These are phyloP conservation scores for Heptranchias perlo DNA, from an alignment of 2,113 vertebrate genomes.

Conservation along the genomic window DNA sequence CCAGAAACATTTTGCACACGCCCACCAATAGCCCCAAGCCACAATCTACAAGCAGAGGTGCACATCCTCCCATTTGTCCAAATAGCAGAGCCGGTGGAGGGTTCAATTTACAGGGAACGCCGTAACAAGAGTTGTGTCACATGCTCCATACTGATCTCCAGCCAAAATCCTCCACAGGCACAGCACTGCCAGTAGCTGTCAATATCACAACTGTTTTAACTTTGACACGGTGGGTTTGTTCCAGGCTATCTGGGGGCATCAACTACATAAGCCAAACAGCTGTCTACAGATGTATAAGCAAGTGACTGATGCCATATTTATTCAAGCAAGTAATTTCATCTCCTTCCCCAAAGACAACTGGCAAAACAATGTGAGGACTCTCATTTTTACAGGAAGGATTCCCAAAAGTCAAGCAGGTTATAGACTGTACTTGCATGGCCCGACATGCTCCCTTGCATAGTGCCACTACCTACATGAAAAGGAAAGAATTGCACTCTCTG, in stretches of 20 bases:
- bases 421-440: too few relatives aligned
- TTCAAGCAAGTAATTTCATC: background rate
- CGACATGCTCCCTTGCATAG: too few relatives aligned
- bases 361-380: too few relatives aligned
- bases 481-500: background rate
- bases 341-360: background rate
- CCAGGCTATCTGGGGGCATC: background rate
- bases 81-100: background rate
- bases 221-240: background rate
- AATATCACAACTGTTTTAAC: background rate
- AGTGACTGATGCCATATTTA: background rate
- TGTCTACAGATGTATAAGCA: background rate
- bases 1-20: background rate
- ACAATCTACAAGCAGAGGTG: background rate
- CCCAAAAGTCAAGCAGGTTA: too few relatives aligned
- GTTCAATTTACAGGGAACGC: background rate
- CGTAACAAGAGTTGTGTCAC: background rate
- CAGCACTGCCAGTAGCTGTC: background rate
- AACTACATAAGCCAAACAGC: background rate
- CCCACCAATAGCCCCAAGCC: background rate
- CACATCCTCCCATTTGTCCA: background rate
- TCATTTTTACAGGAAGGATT: too few relatives aligned
- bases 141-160: background rate
- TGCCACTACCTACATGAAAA: background rate
- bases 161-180: background rate